Evolutionary conservation across 2,888 invertebrate species (phyloP).

Genomic region (Drosophila ustulata): DNA sequence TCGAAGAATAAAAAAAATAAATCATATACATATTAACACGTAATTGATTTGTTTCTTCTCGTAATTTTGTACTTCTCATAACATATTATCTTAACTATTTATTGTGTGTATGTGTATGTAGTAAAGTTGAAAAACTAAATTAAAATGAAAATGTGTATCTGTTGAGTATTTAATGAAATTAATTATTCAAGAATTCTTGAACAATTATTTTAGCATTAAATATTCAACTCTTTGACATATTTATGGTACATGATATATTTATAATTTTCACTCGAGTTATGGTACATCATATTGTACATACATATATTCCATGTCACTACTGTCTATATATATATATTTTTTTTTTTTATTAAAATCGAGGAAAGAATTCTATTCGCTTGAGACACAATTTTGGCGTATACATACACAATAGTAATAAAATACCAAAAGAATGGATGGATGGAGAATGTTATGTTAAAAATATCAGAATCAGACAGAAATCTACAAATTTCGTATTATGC

Average conservation of each 20-base stretch:
- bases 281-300: slow-evolving; percentile 2
- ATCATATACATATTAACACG: slow-evolving; percentile 30
- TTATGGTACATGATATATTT: slow-evolving; percentile 36
- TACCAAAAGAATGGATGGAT: no score
- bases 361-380: neutral
- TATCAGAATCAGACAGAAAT: slow-evolving; percentile 15
- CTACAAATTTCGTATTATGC: slow-evolving; percentile 42
- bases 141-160: slow-evolving; percentile 40
- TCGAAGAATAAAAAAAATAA: slow-evolving; percentile 8
- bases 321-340: no score
- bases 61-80: slow-evolving; percentile 75
- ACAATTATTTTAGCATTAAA: slow-evolving; percentile 15
- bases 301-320: slow-evolving; percentile 29
- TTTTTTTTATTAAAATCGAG: neutral
- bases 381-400: no score
- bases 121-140: slow-evolving; percentile 48
- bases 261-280: slow-evolving; percentile 5
- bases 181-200: slow-evolving; percentile 47
- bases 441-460: slow-evolving; percentile 17
- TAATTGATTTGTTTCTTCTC: slow-evolving; percentile 71
- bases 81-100: slow-evolving; percentile 67
- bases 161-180: slow-evolving; percentile 34
- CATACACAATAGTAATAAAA: no score
- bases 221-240: slow-evolving; percentile 10
- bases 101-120: slow-evolving; percentile 71